phyloP scores from a whole-genome alignment of 2,113 vertebrate species.

The Catharus minimus region DNA sequence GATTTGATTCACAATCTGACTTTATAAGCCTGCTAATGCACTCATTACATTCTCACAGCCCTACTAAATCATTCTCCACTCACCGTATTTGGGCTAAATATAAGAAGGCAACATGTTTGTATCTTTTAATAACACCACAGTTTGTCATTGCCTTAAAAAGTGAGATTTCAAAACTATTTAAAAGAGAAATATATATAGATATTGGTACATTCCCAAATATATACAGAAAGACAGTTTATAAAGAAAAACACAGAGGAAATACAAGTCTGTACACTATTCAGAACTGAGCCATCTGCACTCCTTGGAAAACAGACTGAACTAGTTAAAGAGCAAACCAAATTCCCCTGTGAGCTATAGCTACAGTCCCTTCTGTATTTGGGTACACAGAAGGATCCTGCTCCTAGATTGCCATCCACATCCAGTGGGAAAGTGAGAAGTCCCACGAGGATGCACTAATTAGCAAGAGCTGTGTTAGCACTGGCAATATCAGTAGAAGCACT shows the following conservation, averaged over 20 bases:
- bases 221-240: neutral
- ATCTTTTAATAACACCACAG: neutral
- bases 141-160: neutral
- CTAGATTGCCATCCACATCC: neutral
- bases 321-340: neutral
- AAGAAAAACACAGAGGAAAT: neutral
- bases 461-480: neutral
- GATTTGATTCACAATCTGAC: conserved; percentile 18
- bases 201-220: neutral
- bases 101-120: neutral
- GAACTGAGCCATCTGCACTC: neutral
- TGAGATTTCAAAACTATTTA: neutral
- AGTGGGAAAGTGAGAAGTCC: neutral
- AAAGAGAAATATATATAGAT: neutral
- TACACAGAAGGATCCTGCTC: neutral
- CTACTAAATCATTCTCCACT: neutral
- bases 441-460: accelerated
- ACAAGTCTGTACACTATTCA: neutral
- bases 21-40: conserved; percentile 10
- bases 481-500: neutral
- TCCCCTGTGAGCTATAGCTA: neutral
- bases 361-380: neutral
- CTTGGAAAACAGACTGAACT: neutral
- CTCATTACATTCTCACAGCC: neutral
- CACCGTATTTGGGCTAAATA: neutral